Percentiles rank a stretch among this genome's conserved stretches.
These are phyloP conservation scores for Trochalopteron elliotii DNA, from an alignment of 2,113 vertebrate species.

Conservation along the genomic window DNA sequence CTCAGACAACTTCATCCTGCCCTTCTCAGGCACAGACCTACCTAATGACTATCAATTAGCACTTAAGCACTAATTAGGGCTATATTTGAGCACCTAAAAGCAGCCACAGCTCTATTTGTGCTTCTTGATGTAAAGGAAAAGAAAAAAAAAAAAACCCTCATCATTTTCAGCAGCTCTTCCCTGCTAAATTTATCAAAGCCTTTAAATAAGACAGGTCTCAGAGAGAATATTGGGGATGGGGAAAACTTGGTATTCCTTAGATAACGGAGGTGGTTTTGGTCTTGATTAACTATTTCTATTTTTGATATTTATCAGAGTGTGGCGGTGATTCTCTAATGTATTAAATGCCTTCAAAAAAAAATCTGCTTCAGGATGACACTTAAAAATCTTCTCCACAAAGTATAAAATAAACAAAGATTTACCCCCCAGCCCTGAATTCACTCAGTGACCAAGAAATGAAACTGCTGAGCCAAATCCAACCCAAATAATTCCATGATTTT, in stretches of 20 bases:
- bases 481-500: background rate
- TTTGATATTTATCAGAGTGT: background rate
- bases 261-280: background rate
- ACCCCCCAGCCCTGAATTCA: background rate
- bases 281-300: background rate
- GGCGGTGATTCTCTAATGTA: background rate
- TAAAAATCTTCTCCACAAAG: background rate
- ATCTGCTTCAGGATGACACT: background rate
- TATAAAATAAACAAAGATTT: background rate
- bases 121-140: background rate
- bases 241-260: background rate
- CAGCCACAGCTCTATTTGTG: constrained; percentile 7
- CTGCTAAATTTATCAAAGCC: constrained; percentile 3
- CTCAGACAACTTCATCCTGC: no score
- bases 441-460: background rate
- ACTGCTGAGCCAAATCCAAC: background rate
- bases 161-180: background rate
- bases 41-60: background rate
- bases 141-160: background rate
- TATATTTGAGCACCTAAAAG: constrained; percentile 5
- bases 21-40: background rate
- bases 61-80: background rate
- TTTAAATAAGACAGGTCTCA: background rate
- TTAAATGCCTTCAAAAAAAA: background rate
- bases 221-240: background rate